Conservation (phyloP, 2,888 invertebrate genomes). For the Acholoe squamosa region DNA sequence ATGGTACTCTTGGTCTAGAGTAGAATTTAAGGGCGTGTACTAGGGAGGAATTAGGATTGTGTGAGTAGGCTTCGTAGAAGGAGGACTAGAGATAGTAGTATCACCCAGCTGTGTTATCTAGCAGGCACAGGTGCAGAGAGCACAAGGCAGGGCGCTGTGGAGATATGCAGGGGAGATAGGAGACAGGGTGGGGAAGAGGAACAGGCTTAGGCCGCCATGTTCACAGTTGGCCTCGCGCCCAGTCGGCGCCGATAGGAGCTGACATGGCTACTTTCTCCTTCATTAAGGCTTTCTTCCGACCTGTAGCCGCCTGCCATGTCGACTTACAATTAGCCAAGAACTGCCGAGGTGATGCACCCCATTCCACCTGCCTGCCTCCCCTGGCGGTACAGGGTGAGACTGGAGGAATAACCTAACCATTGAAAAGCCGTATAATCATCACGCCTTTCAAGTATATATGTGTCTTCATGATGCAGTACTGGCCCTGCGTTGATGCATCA, state of each 20-base stretch:
- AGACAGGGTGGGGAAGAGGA: not conserved
- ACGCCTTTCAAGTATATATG: too few relatives aligned
- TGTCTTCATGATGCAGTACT: too few relatives aligned
- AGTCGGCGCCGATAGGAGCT: not conserved
- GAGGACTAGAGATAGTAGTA: too few relatives aligned
- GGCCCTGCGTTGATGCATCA: too few relatives aligned
- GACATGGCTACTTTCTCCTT: constrained; percentile 22
- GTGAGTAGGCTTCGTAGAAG: too few relatives aligned
- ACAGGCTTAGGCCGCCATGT: not conserved
- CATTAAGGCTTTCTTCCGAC: constrained; percentile 3
- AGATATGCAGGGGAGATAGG: not conserved
- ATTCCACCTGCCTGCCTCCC: too few relatives aligned
- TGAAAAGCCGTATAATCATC: too few relatives aligned
- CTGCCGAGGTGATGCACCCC: not conserved
- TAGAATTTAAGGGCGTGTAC: too few relatives aligned
- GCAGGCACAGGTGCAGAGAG: not conserved
- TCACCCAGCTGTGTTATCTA: not conserved
- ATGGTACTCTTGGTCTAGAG: too few relatives aligned
- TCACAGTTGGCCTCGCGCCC: not conserved
- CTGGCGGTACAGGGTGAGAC: too few relatives aligned
- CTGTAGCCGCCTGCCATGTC: constrained; percentile 13
- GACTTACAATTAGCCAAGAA: constrained; percentile 23
- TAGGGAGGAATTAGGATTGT: too few relatives aligned
- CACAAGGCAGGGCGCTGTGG: not conserved
- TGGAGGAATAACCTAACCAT: too few relatives aligned